These are phyloP conservation scores for Silurus lanzhouensis DNA, from an alignment of 2,797 vertebrate genomes.

Conservation along the genomic window DNA sequence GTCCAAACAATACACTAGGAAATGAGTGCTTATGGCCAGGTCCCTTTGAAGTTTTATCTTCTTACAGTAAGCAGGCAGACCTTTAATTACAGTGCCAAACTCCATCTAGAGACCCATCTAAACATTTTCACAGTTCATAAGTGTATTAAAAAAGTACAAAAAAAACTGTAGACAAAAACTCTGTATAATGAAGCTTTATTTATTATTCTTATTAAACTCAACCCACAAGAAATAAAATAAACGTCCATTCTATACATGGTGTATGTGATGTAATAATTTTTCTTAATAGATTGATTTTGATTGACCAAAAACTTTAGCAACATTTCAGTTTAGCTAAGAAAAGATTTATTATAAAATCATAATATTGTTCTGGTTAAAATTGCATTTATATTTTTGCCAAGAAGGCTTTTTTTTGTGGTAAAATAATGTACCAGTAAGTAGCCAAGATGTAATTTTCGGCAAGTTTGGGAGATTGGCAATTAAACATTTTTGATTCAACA, in stretches of 20 bases:
- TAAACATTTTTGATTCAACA: neutral
- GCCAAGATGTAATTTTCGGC: neutral
- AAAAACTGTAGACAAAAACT: too few relatives aligned
- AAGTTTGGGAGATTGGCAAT: neutral
- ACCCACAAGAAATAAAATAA: slow-evolving; percentile 48
- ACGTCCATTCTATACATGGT: slow-evolving; percentile 22
- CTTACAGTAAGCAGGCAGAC: slow-evolving; percentile 28
- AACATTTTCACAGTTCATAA: neutral
- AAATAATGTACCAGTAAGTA: neutral
- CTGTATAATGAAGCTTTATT: slow-evolving; percentile 23
- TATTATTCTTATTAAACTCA: slow-evolving; percentile 12
- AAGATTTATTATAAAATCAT: too few relatives aligned
- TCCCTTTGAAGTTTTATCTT: slow-evolving; percentile 30
- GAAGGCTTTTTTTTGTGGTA: neutral
- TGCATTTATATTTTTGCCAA: too few relatives aligned
- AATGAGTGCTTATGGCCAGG: slow-evolving; percentile 34
- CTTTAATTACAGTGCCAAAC: slow-evolving; percentile 21
- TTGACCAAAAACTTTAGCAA: too few relatives aligned
- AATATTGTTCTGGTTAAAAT: too few relatives aligned
- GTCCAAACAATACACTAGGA: slow-evolving; percentile 13
- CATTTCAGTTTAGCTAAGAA: too few relatives aligned
- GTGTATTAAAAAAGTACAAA: neutral
- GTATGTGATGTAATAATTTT: slow-evolving; percentile 16
- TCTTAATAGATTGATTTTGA: slow-evolving; percentile 5
- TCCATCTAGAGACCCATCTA: neutral